These are phyloP conservation scores for Eucera pruinosa DNA, from an alignment of 2,888 invertebrate genomes.

Conservation along the genomic window DNA sequence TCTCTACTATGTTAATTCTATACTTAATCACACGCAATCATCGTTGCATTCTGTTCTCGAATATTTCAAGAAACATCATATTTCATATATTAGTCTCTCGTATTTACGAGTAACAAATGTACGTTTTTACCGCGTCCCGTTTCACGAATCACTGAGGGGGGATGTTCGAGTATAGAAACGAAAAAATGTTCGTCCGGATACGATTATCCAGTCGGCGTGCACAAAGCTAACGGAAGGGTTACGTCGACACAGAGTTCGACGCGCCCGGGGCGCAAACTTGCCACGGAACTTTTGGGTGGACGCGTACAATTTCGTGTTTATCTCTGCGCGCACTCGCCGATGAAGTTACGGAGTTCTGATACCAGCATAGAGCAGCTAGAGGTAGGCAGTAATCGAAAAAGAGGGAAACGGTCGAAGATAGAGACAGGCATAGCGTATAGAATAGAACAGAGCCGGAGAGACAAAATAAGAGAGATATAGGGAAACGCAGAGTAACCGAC, in stretches of 20 bases:
- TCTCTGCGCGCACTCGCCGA: conserved; percentile 51
- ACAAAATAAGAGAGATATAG: neutral
- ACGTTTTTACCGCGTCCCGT: neutral
- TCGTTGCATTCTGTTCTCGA: too few species aligned
- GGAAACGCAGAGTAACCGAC: neutral
- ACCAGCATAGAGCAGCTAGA: neutral
- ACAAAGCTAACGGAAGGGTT: conserved; percentile 33
- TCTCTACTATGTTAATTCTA: too few species aligned
- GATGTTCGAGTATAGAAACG: neutral
- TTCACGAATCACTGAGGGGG: neutral
- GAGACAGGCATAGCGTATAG: neutral
- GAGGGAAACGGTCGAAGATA: neutral
- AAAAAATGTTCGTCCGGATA: conserved; percentile 21
- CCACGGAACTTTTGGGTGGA: conserved; percentile 52
- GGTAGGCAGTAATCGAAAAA: neutral
- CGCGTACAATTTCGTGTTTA: conserved; percentile 66
- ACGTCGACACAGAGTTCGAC: conserved; percentile 26
- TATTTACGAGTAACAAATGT: neutral
- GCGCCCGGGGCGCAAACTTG: conserved; percentile 48
- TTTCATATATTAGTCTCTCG: too few species aligned
- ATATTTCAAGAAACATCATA: too few species aligned
- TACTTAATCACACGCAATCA: too few species aligned
- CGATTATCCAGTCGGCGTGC: conserved; percentile 11
- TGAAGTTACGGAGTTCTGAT: conserved; percentile 7
- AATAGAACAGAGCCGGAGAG: too few species aligned